These are phyloP conservation scores for Mythimna albipuncta DNA, from an alignment of 2,888 invertebrate species.

Conservation along the genomic window DNA sequence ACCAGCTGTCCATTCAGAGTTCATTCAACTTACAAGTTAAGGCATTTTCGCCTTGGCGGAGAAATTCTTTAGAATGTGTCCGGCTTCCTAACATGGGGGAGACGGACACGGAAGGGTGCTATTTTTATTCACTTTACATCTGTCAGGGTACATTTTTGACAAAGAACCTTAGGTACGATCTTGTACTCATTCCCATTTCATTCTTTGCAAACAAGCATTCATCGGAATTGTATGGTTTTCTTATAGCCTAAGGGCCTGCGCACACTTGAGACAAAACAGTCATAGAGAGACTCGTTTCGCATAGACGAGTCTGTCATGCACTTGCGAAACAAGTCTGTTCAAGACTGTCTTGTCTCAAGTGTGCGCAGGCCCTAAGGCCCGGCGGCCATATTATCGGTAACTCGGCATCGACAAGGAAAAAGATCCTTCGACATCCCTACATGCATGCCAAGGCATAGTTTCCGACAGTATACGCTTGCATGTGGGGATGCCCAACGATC, in stretches of 20 bases:
- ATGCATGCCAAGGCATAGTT: too few relatives aligned
- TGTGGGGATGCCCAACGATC: too few relatives aligned
- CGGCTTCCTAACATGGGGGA: slow-evolving; percentile 12
- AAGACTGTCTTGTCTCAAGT: too few relatives aligned
- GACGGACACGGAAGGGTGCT: not conserved
- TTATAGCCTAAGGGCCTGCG: not conserved
- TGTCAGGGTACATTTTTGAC: not conserved
- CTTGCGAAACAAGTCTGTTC: too few relatives aligned
- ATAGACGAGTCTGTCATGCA: too few relatives aligned
- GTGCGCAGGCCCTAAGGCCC: too few relatives aligned
- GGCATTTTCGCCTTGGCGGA: slow-evolving; percentile 4
- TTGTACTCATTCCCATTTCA: slow-evolving; percentile 4
- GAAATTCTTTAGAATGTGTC: slow-evolving; percentile 17
- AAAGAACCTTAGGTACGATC: not conserved
- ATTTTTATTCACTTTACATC: slow-evolving; percentile 4
- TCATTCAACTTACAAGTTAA: slow-evolving; percentile 14
- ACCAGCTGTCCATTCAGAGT: slow-evolving; percentile 12
- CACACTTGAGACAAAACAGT: too few relatives aligned
- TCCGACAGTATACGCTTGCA: too few relatives aligned
- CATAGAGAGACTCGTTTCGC: too few relatives aligned
- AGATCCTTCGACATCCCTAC: too few relatives aligned
- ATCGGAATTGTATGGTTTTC: not conserved
- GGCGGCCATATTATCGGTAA: too few relatives aligned
- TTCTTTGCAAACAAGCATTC: not conserved
- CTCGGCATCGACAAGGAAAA: too few relatives aligned